These are phyloP conservation scores for Sander lucioperca DNA, from an alignment of 2,113 vertebrate species.

Conservation along the genomic window DNA sequence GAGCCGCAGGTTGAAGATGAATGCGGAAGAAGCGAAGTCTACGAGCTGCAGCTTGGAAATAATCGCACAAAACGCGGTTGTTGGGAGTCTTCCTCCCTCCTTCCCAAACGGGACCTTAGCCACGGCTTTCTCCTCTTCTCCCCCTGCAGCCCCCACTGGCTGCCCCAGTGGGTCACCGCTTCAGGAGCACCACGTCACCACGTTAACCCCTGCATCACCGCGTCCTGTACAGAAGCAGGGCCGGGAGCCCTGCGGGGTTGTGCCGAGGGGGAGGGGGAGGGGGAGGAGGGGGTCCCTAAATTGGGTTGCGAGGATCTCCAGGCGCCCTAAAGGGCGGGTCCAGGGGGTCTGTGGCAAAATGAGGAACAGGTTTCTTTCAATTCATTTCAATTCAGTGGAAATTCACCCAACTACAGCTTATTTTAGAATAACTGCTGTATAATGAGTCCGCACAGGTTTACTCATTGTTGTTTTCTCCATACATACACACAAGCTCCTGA, in stretches of 20 bases:
- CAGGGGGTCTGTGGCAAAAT: constrained; percentile 50
- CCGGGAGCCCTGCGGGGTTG: constrained; percentile 9
- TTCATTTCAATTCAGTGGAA: constrained; percentile 57
- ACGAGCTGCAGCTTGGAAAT: constrained; percentile 49
- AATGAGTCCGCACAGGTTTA: constrained; percentile 30
- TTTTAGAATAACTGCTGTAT: constrained; percentile 43
- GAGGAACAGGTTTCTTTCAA: constrained; percentile 65
- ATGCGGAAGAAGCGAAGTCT: constrained; percentile 38
- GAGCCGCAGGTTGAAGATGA: constrained; percentile 51
- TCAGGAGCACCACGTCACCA: constrained; percentile 80
- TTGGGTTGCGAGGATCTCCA: constrained; percentile 37
- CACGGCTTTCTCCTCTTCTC: constrained; percentile 64
- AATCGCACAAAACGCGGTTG: constrained; percentile 28
- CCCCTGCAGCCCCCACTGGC: constrained; percentile 65
- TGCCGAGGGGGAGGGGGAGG: not conserved
- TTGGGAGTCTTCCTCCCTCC: constrained; percentile 38
- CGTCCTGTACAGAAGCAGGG: constrained; percentile 18
- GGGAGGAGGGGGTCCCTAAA: constrained; percentile 13
- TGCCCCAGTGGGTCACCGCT: constrained; percentile 81
- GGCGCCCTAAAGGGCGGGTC: constrained; percentile 54
- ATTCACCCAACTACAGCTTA: constrained; percentile 22
- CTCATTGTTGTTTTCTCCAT: constrained; percentile 5
- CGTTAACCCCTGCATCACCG: constrained; percentile 82
- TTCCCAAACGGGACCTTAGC: constrained; percentile 64
- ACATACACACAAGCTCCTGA: not conserved